Conservation (phyloP, 2,888 invertebrate genomes). For the Spialia ferax region DNA sequence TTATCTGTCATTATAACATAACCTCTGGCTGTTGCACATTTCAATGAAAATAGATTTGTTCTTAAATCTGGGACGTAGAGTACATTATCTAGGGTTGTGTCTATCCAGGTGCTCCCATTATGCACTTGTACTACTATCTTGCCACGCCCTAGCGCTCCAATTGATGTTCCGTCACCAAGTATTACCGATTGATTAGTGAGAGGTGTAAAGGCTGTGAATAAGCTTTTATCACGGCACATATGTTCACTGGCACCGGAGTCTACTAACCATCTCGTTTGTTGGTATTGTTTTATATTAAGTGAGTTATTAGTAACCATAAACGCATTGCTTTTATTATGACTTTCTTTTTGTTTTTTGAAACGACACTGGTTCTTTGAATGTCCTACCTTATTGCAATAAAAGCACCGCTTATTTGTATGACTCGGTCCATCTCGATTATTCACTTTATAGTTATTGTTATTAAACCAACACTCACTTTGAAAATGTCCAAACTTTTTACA, state of each 20-base stretch:
- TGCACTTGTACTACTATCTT: slow-evolving; percentile 43
- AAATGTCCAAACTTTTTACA: background rate
- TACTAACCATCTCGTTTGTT: background rate
- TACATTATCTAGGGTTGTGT: slow-evolving; percentile 49
- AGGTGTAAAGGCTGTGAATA: background rate
- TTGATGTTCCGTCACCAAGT: background rate
- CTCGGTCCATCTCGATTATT: background rate
- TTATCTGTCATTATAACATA: background rate
- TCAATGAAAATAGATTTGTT: slow-evolving; percentile 11
- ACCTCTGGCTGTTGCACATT: background rate
- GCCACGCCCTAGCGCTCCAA: background rate
- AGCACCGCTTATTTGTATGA: background rate
- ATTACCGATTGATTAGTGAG: background rate
- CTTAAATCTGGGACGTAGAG: slow-evolving; percentile 47
- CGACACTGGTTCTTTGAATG: background rate
- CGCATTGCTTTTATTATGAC: background rate
- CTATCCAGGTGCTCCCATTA: slow-evolving; percentile 47
- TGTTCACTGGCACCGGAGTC: background rate
- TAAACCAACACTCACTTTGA: background rate
- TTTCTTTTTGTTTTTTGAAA: background rate
- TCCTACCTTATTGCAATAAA: background rate
- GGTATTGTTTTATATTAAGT: background rate
- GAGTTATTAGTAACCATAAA: background rate
- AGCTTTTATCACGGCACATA: background rate
- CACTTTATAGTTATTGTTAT: background rate